A percentile compares a stretch with the other conserved stretches of the same genome.
Evolutionary conservation across 2,113 vertebrate species (phyloP).

Genomic region (Podilymbus podiceps): DNA sequence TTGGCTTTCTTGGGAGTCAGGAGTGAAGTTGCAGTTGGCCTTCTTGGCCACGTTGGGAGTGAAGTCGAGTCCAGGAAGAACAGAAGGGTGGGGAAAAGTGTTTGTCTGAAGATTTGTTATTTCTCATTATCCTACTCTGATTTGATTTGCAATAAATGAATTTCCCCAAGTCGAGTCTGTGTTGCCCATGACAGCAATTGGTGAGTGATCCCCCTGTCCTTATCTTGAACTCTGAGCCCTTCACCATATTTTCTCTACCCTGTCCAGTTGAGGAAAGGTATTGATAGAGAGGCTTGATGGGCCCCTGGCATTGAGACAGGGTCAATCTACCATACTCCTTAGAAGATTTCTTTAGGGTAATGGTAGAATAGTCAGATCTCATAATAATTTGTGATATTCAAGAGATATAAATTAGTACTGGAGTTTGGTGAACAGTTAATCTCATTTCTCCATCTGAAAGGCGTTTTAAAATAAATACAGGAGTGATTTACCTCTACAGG

Average conservation of each 20-base stretch:
- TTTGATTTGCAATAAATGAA: not conserved
- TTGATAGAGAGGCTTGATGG: not conserved
- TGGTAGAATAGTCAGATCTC: not conserved
- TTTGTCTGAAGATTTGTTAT: not conserved
- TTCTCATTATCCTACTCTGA: not conserved
- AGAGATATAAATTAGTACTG: not conserved
- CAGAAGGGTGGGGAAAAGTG: not conserved
- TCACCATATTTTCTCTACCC: not conserved
- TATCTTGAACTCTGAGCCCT: not conserved
- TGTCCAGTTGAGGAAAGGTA: not conserved
- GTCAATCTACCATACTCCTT: not conserved
- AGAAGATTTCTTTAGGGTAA: not conserved
- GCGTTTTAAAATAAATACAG: not conserved
- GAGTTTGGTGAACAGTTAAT: not conserved
- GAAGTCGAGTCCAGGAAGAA: not conserved
- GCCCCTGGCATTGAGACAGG: rapidly evolving
- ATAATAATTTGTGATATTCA: not conserved
- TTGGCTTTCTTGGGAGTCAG: too few species aligned
- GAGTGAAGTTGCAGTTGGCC: too few species aligned
- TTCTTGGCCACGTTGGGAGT: not conserved
- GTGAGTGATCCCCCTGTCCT: not conserved
- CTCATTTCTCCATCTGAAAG: not conserved
- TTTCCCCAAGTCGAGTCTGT: rapidly evolving
- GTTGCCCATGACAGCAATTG: not conserved
- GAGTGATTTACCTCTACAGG: not conserved